Percentiles rank a stretch among this genome's conserved stretches.
These are phyloP conservation scores for Pyralis farinalis DNA, from an alignment of 2,888 invertebrate genomes.

Conservation along the genomic window DNA sequence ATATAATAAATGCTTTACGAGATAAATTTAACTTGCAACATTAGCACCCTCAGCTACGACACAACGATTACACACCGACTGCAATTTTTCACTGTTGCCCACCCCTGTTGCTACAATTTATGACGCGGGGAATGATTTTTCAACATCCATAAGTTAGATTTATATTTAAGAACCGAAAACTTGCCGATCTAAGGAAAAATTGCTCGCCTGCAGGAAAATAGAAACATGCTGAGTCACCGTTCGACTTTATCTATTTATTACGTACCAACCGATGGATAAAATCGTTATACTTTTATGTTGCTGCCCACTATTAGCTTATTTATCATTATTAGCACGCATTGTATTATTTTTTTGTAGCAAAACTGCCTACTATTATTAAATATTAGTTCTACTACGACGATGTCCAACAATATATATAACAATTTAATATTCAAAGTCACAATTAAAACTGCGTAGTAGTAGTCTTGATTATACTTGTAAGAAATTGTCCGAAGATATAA, in stretches of 20 bases:
- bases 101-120: conserved; percentile 69
- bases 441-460: too few species aligned
- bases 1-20: conserved; percentile 67
- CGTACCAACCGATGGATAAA: too few species aligned
- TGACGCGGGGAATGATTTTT: conserved; percentile 73
- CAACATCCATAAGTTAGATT: conserved; percentile 71
- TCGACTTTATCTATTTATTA: conserved; percentile 8
- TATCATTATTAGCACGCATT: too few species aligned
- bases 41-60: conserved; percentile 70
- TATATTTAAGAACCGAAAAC: conserved; percentile 64
- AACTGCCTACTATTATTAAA: too few species aligned
- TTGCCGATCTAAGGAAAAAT: conserved; percentile 33
- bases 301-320: too few species aligned
- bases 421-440: too few species aligned
- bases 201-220: conserved; percentile 36
- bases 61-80: conserved; percentile 63
- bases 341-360: too few species aligned
- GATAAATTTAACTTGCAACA: conserved; percentile 70
- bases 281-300: too few species aligned
- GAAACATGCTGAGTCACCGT: conserved; percentile 43
- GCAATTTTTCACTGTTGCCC: conserved; percentile 72
- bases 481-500: too few species aligned
- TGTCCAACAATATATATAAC: too few species aligned
- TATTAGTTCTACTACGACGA: too few species aligned
- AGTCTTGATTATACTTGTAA: too few species aligned